Evolutionary conservation across 2,113 vertebrate species (phyloP).

Genomic region (Heliornis fulica): DNA sequence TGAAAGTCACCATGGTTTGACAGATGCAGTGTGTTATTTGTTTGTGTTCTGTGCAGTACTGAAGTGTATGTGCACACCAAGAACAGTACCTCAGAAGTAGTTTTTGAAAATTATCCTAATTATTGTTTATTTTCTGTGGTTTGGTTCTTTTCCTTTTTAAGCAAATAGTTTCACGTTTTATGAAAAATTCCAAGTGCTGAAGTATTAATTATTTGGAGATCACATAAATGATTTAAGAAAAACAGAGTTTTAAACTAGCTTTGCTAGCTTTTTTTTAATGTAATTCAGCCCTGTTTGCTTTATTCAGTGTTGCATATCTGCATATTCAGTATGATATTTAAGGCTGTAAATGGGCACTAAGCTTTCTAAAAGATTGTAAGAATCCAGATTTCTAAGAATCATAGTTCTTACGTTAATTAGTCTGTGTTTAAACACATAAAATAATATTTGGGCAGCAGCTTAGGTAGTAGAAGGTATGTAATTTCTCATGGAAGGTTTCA

Average conservation of each 20-base stretch:
- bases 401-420: not conserved
- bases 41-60: not conserved
- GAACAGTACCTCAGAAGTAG: not conserved
- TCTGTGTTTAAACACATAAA: not conserved
- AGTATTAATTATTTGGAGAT: not conserved
- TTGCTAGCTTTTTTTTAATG: not conserved
- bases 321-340: not conserved
- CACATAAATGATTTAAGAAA: not conserved
- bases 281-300: not conserved
- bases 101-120: not conserved
- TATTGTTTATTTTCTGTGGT: not conserved
- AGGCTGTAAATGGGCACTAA: not conserved
- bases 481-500: not conserved
- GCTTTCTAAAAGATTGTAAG: not conserved
- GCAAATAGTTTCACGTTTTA: not conserved
- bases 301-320: not conserved
- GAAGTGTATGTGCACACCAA: not conserved
- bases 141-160: not conserved
- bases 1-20: not conserved
- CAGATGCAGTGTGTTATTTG: not conserved
- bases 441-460: not conserved
- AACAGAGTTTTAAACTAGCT: not conserved
- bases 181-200: not conserved
- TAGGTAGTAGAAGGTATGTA: not conserved
- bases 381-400: not conserved